A percentile compares a stretch with the other conserved stretches of the same genome.
phyloP scores from a whole-genome alignment of 1,140 invertebrate species.

The Drosophila nasuta region DNA sequence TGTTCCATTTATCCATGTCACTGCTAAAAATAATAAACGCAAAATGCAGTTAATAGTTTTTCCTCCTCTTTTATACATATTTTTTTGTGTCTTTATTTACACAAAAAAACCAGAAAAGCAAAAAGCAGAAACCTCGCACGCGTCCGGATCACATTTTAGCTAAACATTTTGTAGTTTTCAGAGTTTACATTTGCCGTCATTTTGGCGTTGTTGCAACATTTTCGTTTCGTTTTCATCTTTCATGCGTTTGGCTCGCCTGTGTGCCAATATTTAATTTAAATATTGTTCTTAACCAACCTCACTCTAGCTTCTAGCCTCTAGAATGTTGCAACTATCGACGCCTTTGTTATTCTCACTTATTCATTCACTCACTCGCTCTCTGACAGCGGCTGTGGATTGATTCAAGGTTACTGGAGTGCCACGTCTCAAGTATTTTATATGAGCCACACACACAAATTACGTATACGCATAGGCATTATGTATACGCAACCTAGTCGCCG shows the following conservation, averaged over 20 bases:
- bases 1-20: conserved; percentile 55
- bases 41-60: conserved; percentile 68
- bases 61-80: conserved; percentile 36
- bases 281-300: conserved; percentile 82
- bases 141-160: conserved; percentile 46
- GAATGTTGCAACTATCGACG: conserved; percentile 62
- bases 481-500: conserved; percentile 60
- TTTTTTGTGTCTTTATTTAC: conserved; percentile 57
- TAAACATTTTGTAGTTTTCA: conserved; percentile 32
- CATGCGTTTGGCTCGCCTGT: conserved; percentile 40
- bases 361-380: not conserved
- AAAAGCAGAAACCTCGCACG: conserved; percentile 13
- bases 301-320: conserved; percentile 12
- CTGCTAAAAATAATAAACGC: conserved; percentile 66
- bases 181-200: conserved; percentile 34
- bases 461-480: conserved; percentile 49
- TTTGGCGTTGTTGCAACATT: conserved; percentile 52
- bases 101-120: not conserved
- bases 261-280: conserved; percentile 83
- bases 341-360: conserved; percentile 56
- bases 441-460: conserved; percentile 7
- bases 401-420: conserved; percentile 71
- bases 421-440: conserved; percentile 57
- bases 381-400: conserved; percentile 33
- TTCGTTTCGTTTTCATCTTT: conserved; percentile 47